Base-by-base conservation (phyloP, 2,888 invertebrate genomes). In the Drosophila emarginata region DNA sequence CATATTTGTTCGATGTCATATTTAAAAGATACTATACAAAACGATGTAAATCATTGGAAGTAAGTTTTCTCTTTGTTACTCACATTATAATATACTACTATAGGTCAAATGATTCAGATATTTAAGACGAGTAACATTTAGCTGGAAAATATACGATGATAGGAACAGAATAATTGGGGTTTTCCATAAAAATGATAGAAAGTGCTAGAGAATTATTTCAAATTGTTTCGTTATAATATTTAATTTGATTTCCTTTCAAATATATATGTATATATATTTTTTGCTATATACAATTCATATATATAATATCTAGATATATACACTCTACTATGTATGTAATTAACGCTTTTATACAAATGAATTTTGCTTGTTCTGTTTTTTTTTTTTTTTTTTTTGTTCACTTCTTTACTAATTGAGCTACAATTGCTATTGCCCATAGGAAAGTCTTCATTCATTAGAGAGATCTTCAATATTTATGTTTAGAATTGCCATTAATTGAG, bases 271-370 rank as follows among this genome's bases (percentile, higher is more conserved):
- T 26, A 26, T 26, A 26, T 26, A 26, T 39, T 26, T 23, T 45
- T 58, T 39, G 26, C 15, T 40, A 52, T 23, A 37, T 37, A 37
- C 56, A 32, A 39, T 21, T 60, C 9, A n/a, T 50, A 32, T 61
- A 15, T 28, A 39, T 36, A 39, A 12, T 61, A n/a, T 68, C 61
- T 67, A n/a, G 52, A 69, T 61, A 59, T 50, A 58, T 45, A 50
- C 60, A 18, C 37, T 72, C 54, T 23, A 39, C 40, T 67, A 75
- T 61, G 54, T 60, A 76, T 77, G 72, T 75, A 77, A 72, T 65
- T 68, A 77, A 77, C 77, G 78, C 64, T 77, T 57, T 67, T 64
- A 40, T 67, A 59, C 67, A 67, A 67, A 58, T 58, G 18, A 53
- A 23, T 60, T 21, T 28, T 45, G 45, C 18, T 45, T 21, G 18